Percentiles rank a stretch among this genome's conserved stretches.
phyloP scores from a whole-genome alignment of 1,140 invertebrate genomes.

The Belonocnema kinseyi region DNA sequence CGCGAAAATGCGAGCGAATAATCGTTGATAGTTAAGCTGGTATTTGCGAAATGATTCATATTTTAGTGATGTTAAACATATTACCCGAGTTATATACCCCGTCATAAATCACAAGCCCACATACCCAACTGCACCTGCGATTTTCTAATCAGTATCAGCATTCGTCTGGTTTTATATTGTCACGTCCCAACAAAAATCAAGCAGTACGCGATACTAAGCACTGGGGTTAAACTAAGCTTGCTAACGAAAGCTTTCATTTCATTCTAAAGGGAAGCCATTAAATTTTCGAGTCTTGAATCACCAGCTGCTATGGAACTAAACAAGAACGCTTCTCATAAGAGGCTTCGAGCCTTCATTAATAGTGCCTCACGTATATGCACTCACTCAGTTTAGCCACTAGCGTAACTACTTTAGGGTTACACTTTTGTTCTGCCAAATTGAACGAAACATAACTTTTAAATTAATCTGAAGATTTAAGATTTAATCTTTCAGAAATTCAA shows the following conservation, averaged over 20 bases:
- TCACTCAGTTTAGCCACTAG: constrained; percentile 46
- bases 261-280: constrained; percentile 66
- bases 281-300: constrained; percentile 57
- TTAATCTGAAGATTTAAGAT: too few species aligned
- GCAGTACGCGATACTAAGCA: constrained; percentile 47
- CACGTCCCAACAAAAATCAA: constrained; percentile 44
- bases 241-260: constrained; percentile 61
- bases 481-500: too few species aligned
- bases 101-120: constrained; percentile 12
- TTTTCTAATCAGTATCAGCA: constrained; percentile 1
- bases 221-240: constrained; percentile 51
- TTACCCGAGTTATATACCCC: neutral
- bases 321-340: constrained; percentile 60
- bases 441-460: neutral
- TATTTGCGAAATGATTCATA: constrained; percentile 24
- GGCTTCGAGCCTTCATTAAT: constrained; percentile 51
- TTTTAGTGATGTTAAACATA: constrained; percentile 6
- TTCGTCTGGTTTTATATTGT: neutral
- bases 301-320: constrained; percentile 67
- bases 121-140: constrained; percentile 16
- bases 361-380: constrained; percentile 43
- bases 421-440: constrained; percentile 31
- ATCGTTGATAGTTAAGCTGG: constrained; percentile 6
- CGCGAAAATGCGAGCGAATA: constrained; percentile 41
- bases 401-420: constrained; percentile 42